Evolutionary conservation across 2,888 invertebrate species (phyloP), one percentile per base, ranked within the genome.

Genomic region (Ganaspis brasiliensis): DNA sequence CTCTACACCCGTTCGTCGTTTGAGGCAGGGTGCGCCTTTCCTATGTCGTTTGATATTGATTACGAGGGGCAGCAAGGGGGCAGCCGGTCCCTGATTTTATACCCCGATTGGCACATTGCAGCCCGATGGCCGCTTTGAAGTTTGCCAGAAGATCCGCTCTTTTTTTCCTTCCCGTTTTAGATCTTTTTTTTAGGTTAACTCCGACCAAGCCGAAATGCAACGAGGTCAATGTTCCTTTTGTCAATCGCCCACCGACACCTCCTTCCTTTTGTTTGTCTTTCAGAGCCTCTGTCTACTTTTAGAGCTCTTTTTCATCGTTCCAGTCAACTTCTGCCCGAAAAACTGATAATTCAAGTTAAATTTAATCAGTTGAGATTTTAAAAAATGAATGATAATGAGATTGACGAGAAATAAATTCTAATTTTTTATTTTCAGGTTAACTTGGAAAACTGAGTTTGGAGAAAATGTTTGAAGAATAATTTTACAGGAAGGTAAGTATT

Each of bases 11-110:
- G 52, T 55, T 52, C 26, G 31, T 16, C 55, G 35, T 52, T 37
- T 70, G 76, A 72, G 75, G 84, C 52, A 19, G 52, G 52, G 52
- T 52, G 73, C 78, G 80, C 84, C 80, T 80, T 82, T 79, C 81
- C 84, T 77, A 81, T 87, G 85, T 85, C 87, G 87, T 86, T 87
- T 87, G 87, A 86, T 88, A 89, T 90, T 87, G 89, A 89, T 89
- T 59, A 70, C 72, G 70, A 78, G 74, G 75, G 77, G 76, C 16
- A 31, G 73, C 76, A 77, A 78, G 80, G 78, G 75, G 78, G 75
- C 74, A 75, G 72, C 82, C 82, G 82, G 85, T 86, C 86, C 86
- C 88, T 85, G 87, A 87, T 88, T 88, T 87, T 84, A 87, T 87
- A 87, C 87, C 85, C 87, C 87, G 87, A 87, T 88, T 86, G 87